A percentile compares a stretch with the other conserved stretches of the same genome.
Evolutionary conservation across 2,797 vertebrate species (phyloP).

Genomic region (Cyclopterus lumpus): DNA sequence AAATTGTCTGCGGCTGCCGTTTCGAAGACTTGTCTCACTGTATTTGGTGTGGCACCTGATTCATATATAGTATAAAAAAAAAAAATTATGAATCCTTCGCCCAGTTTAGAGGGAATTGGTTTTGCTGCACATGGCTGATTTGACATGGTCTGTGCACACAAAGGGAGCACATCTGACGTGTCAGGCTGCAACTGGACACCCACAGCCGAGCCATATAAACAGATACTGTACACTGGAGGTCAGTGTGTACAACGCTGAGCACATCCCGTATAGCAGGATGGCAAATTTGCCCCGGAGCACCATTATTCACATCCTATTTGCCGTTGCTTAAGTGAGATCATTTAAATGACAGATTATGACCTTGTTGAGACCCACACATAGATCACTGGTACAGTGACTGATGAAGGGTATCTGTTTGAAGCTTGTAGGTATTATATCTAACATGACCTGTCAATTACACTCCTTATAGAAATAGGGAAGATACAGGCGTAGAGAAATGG

Average conservation of each 20-base stretch:
- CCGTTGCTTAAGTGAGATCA: neutral
- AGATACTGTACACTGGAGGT: conserved; percentile 5
- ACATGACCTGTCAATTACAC: conserved; percentile 25
- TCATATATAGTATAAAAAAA: conserved; percentile 44
- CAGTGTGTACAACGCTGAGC: conserved; percentile 1
- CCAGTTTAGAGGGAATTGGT: conserved; percentile 57
- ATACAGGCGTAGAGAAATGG: conserved; percentile 17
- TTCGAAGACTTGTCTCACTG: conserved; percentile 53
- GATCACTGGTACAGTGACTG: conserved; percentile 30
- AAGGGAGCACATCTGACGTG: conserved; percentile 42
- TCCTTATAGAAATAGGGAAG: neutral
- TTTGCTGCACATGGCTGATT: conserved; percentile 58
- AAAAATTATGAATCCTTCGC: conserved; percentile 54
- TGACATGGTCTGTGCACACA: conserved; percentile 55
- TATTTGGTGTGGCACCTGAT: conserved; percentile 49
- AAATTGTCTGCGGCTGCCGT: conserved; percentile 39
- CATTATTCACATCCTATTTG: conserved; percentile 31
- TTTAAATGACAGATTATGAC: conserved; percentile 55
- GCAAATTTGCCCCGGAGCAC: neutral
- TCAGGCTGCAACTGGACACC: conserved; percentile 42
- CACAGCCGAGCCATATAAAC: conserved; percentile 19
- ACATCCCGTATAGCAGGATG: conserved; percentile 6
- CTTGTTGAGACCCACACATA: conserved; percentile 41
- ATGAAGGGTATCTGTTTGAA: conserved; percentile 34
- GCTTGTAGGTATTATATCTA: conserved; percentile 27